Evolutionary conservation across 30 jellyfish, hydroid and myxozoan genomes (phyloP).

Genomic region (Aurelia sp.): DNA sequence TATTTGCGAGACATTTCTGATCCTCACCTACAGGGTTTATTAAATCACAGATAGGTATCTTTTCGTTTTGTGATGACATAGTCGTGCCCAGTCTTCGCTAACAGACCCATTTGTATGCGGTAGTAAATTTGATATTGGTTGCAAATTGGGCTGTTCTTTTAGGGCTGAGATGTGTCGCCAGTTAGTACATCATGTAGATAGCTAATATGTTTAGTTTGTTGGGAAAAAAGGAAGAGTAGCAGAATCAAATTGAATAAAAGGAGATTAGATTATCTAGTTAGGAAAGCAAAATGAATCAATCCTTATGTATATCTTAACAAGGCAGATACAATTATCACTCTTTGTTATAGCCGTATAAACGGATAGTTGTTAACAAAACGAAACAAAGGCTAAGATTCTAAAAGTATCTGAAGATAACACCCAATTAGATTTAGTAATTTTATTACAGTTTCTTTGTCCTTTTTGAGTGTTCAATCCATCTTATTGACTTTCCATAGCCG

Average conservation of each 20-base stretch:
- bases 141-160: slow-evolving; percentile 7
- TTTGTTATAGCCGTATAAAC: slow-evolving; percentile 24
- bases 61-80: too few species aligned
- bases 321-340: slow-evolving; percentile 35
- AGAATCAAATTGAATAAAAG: slow-evolving; percentile 26
- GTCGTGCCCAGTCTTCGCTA: too few species aligned
- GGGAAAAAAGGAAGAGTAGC: slow-evolving; percentile 13
- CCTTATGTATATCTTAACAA: background rate
- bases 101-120: too few species aligned
- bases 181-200: slow-evolving; percentile 27
- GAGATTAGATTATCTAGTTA: slow-evolving; percentile 28
- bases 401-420: slow-evolving; percentile 47
- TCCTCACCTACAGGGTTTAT: too few species aligned
- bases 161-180: slow-evolving; percentile 33
- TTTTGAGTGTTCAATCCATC: slow-evolving; percentile 43
- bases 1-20: too few species aligned
- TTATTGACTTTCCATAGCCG: slow-evolving; percentile 42
- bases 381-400: slow-evolving; percentile 24
- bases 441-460: slow-evolving; percentile 41
- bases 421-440: slow-evolving; percentile 57
- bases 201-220: slow-evolving; percentile 26
- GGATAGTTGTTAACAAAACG: slow-evolving; percentile 27
- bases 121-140: too few species aligned
- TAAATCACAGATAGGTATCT: too few species aligned
- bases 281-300: slow-evolving; percentile 31